phyloP scores from a whole-genome alignment of 1,140 invertebrate species.

The Pararge aegeria region DNA sequence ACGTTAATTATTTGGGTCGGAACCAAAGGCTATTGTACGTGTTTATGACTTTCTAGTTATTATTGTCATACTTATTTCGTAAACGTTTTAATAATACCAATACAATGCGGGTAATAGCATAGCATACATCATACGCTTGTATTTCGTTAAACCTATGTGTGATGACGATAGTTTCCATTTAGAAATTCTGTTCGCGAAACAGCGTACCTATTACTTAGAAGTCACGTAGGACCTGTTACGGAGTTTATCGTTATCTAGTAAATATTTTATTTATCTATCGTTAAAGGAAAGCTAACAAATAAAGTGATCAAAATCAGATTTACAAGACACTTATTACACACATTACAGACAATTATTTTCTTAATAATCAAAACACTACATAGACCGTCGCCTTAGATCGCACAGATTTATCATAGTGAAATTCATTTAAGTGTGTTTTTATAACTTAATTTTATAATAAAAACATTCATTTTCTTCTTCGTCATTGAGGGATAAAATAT shows the following conservation, averaged over 20 bases:
- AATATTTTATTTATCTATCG: constrained; percentile 5
- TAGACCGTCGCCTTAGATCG: too few species aligned
- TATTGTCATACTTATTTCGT: neutral
- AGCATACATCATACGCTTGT: too few species aligned
- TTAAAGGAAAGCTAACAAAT: neutral
- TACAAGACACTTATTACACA: neutral
- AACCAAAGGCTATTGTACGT: neutral
- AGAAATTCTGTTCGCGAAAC: neutral
- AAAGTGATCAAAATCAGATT: neutral
- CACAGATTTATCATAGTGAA: too few species aligned
- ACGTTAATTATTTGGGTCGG: neutral
- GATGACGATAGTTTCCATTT: neutral
- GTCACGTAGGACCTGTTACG: constrained; percentile 7
- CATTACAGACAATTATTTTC: too few species aligned
- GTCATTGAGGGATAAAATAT: too few species aligned
- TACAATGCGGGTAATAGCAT: constrained; percentile 5
- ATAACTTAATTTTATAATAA: too few species aligned
- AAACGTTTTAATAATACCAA: neutral
- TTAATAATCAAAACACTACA: too few species aligned
- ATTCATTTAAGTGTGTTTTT: too few species aligned
- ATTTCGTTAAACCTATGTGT: neutral
- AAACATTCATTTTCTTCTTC: too few species aligned
- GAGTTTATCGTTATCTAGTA: constrained; percentile 6
- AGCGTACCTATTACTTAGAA: neutral
- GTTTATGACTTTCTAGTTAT: neutral